A percentile compares a stretch with the other conserved stretches of the same genome.
phyloP scores from a whole-genome alignment of 2,113 vertebrate genomes.

The Pholis gunnellus region DNA sequence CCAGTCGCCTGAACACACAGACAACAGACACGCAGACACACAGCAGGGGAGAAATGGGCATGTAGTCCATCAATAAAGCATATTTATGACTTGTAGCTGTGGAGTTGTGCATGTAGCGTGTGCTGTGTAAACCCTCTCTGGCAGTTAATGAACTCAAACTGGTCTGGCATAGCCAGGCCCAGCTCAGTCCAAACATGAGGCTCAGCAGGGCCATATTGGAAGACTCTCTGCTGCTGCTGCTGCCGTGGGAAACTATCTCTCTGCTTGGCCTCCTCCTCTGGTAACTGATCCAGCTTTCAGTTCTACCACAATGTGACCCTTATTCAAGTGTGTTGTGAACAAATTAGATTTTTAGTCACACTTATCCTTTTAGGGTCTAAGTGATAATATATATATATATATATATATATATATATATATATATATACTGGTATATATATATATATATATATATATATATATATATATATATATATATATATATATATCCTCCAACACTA shows the following conservation, averaged over 20 bases:
- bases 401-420: not conserved
- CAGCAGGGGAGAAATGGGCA: not conserved
- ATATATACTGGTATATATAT: not conserved
- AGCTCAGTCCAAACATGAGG: slow-evolving; percentile 52
- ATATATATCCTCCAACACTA: not conserved
- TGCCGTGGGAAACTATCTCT: slow-evolving; percentile 49
- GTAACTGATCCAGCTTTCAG: slow-evolving; percentile 36
- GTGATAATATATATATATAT: not conserved
- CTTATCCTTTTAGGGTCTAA: not conserved
- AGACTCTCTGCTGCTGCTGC: slow-evolving; percentile 25
- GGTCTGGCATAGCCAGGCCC: slow-evolving; percentile 24
- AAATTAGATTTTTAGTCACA: not conserved
- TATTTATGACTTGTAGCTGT: not conserved
- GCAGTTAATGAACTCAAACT: slow-evolving; percentile 24
- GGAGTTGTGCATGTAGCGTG: not conserved
- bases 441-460: not conserved
- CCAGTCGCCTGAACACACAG: slow-evolving; percentile 88
- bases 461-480: not conserved
- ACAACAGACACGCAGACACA: slow-evolving; percentile 35
- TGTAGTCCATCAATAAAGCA: not conserved
- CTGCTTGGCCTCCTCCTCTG: slow-evolving; percentile 42
- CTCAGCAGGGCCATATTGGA: slow-evolving; percentile 46
- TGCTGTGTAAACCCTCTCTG: slow-evolving; percentile 19
- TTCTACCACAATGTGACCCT: slow-evolving; percentile 21
- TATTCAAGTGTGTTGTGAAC: not conserved